A percentile compares a stretch with the other conserved stretches of the same genome.
Evolutionary conservation across 2,113 vertebrate genomes (phyloP).

Genomic region (Syngnathoides biaculeatus): DNA sequence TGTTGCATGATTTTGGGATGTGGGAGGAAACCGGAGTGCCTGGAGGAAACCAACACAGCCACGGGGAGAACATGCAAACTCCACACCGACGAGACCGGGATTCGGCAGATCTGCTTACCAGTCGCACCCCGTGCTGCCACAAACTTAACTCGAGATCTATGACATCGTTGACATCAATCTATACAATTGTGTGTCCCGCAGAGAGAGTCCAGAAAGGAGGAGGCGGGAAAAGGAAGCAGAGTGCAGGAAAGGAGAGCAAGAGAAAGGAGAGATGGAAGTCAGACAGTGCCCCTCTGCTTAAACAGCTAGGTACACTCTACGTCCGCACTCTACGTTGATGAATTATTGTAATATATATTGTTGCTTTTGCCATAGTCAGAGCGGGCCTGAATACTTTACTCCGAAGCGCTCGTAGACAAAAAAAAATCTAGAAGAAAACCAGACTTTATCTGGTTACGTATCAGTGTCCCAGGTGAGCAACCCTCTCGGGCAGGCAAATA

Average conservation of each 20-base stretch:
- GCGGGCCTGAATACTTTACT: too few species aligned
- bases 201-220: conserved; percentile 81
- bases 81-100: too few species aligned
- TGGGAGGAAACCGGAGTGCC: too few species aligned
- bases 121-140: too few species aligned
- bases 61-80: too few species aligned
- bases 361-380: neutral
- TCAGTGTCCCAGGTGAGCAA: too few species aligned
- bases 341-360: too few species aligned
- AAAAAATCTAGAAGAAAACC: neutral
- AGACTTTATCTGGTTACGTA: too few species aligned
- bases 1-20: too few species aligned
- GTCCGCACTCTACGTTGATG: neutral
- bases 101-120: too few species aligned
- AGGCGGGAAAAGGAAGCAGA: conserved; percentile 85
- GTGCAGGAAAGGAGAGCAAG: conserved; percentile 84
- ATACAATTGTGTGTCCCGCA: conserved; percentile 59
- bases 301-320: conserved; percentile 81
- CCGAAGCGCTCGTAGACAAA: neutral
- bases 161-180: neutral
- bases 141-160: neutral
- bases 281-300: conserved; percentile 84
- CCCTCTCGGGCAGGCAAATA: too few species aligned
- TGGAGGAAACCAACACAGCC: too few species aligned
- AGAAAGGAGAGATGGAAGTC: conserved; percentile 90